Evolutionary conservation across 2,797 vertebrate species (phyloP), one percentile per base, ranked within the genome.

Genomic region (Sebastes cheni): DNA sequence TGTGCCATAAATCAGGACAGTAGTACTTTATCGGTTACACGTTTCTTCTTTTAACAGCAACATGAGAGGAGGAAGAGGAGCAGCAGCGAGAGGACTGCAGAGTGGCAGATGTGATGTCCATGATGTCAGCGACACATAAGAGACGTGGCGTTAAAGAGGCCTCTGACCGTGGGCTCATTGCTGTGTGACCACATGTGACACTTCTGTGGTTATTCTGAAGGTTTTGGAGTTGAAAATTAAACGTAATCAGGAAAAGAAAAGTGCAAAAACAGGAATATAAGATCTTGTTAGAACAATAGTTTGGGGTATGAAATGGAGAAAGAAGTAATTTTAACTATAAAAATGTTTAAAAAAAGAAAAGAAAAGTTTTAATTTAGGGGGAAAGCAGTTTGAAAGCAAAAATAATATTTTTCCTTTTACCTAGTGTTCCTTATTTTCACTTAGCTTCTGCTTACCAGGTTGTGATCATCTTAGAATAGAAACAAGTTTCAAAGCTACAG

Each of bases 1-100:
- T 93, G 95, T 93, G 89, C 89, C 95, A 94, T 94, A 88, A 83
- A 92, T 94, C 91, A 90, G 92, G 95, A 96, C 88, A 88, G 82
- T 23, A 83, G 79, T 92, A 95, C 81, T 94, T 81, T 20, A 81
- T 69, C 22, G 62, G 61, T 87, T 89, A 90, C 79, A 93, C 84
- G 92, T 91, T 92, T 92, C 92, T 86, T 87, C 79, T 79, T 89
- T 84, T 70, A 96, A 93, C 91, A 91, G 95, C 94, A 89, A 92
- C 83, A 91, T 94, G 92, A 94, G 91, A 93, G 61, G 72, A 88
- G n/a, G 93, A 95, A 90, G 89, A 95, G 90, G 86, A 32, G 30
- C 30, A 70, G 75, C 22, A 91, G 89, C 16, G 5, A 67, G 80
- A 25, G n/a, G 55, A 75, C 71, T 55, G 67, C 54, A 66, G 67